A percentile compares a stretch with the other conserved stretches of the same genome.
phyloP scores from a whole-genome alignment of 2,797 vertebrate species.

The Champsocephalus gunnari region DNA sequence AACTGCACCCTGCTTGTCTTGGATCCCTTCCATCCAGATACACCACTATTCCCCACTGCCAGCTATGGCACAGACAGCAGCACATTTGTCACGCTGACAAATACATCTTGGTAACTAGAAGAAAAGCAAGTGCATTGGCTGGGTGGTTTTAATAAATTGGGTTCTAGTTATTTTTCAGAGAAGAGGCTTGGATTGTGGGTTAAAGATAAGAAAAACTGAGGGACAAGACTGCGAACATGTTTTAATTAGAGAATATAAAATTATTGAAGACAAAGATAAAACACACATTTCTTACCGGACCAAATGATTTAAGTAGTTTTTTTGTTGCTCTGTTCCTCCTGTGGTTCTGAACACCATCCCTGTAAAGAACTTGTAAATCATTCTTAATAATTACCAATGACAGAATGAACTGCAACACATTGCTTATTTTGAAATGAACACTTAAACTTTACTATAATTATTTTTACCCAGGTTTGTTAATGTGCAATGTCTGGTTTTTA shows the following conservation, averaged over 20 bases:
- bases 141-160: slow-evolving; percentile 32
- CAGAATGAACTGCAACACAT: not conserved
- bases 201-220: not conserved
- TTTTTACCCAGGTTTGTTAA: too few relatives aligned
- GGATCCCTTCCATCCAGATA: slow-evolving; percentile 59
- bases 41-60: slow-evolving; percentile 38
- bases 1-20: slow-evolving; percentile 68
- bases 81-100: slow-evolving; percentile 51
- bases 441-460: not conserved
- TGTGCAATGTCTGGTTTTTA: too few relatives aligned
- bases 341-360: not conserved
- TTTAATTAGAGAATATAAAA: slow-evolving; percentile 6
- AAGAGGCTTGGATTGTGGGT: slow-evolving; percentile 15
- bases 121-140: slow-evolving; percentile 35
- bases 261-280: not conserved
- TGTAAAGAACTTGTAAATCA: not conserved
- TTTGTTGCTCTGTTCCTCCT: not conserved
- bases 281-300: not conserved
- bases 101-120: slow-evolving; percentile 14
- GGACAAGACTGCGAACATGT: not conserved
- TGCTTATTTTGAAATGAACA: not conserved
- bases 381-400: not conserved
- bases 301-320: not conserved
- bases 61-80: slow-evolving; percentile 45
- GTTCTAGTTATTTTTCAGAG: slow-evolving; percentile 20